Percentiles rank a stretch among this genome's conserved stretches.
phyloP scores from a whole-genome alignment of 2,888 invertebrate species.

The Acanthosepion lycidas region DNA sequence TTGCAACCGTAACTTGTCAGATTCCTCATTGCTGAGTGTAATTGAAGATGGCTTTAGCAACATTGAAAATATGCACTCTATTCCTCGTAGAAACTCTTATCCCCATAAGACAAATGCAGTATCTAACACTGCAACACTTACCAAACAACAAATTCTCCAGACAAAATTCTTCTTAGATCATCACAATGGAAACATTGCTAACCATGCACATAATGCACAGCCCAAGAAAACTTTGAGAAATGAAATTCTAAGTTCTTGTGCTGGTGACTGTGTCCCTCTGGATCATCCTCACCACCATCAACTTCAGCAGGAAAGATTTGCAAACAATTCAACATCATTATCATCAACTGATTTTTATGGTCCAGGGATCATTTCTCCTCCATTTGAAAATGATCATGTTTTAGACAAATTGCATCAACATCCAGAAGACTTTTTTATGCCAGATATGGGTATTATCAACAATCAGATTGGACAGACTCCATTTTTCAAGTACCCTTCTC shows the following conservation, averaged over 20 bases:
- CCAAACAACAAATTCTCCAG: constrained; percentile 39
- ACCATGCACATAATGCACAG: too few relatives aligned
- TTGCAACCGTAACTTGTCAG: constrained; percentile 39
- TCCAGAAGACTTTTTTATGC: neutral
- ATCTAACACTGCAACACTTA: neutral
- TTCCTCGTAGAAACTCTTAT: constrained; percentile 39
- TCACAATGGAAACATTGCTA: neutral
- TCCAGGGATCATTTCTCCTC: constrained; percentile 23
- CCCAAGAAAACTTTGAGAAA: constrained; percentile 23
- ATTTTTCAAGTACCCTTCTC: constrained; percentile 52
- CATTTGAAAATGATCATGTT: constrained; percentile 18
- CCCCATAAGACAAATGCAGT: constrained; percentile 35
- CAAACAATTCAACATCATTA: neutral
- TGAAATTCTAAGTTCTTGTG: neutral
- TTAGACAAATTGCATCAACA: constrained; percentile 40
- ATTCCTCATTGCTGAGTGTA: neutral
- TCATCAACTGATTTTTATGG: constrained; percentile 35
- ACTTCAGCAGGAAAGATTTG: constrained; percentile 37
- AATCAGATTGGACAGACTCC: constrained; percentile 50
- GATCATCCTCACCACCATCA: constrained; percentile 33
- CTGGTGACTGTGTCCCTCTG: constrained; percentile 4
- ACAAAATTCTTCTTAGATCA: constrained; percentile 40
- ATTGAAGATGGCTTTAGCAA: constrained; percentile 42
- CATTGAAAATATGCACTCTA: constrained; percentile 24
- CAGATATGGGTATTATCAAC: constrained; percentile 45